Base-by-base conservation (phyloP, 37 sponge, comb jelly and placozoan species). In the Chondrosia reniformis region DNA sequence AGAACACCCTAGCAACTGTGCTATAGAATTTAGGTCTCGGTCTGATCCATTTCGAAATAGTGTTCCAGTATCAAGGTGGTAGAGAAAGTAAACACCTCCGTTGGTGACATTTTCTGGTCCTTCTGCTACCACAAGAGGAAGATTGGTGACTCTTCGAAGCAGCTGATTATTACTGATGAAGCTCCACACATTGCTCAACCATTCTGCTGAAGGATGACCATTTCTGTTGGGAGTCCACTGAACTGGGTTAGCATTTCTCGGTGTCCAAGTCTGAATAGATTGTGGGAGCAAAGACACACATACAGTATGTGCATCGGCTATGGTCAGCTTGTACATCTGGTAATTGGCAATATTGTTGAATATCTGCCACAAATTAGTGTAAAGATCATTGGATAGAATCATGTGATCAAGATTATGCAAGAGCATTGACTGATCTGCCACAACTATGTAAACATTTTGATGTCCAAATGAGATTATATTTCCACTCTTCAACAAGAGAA, bases 181-280 rank as follows among this genome's bases (percentile, higher is more conserved):
- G 6, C n/a, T 39, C 89, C 89, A 88, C 12, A 88, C 46, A 66
- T 55, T 21, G 8, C 13, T 30, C 39, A 88, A 22, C 89, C 84
- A 88, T 38, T 61, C 10, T 21, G 57, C 12, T 3, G 83, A 80
- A 62, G 82, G 82, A 31, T 87, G 82, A 37, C 42, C 17, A 38
- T 65, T 30, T 27, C 31, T 10, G 4, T 76, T 67, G 46, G 82
- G 81, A 12, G 13, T 58, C 87, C 87, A 87, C 33, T 38, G 19
- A 9, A 79, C 57, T 36, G 34, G 15, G 0, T 36, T 8, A 69
- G 72, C 72, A 8, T 61, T 30, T 9, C 38, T 19, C 17, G 39
- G 31, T 45, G 54, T 58, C 87, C 87, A 87, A 5, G 69, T 62
- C 0, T 33, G 33, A n/a, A 87, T 75, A n/a, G 81, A 76, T 41